phyloP scores from a whole-genome alignment of 1,140 invertebrate species.

The Oppia nitens region DNA sequence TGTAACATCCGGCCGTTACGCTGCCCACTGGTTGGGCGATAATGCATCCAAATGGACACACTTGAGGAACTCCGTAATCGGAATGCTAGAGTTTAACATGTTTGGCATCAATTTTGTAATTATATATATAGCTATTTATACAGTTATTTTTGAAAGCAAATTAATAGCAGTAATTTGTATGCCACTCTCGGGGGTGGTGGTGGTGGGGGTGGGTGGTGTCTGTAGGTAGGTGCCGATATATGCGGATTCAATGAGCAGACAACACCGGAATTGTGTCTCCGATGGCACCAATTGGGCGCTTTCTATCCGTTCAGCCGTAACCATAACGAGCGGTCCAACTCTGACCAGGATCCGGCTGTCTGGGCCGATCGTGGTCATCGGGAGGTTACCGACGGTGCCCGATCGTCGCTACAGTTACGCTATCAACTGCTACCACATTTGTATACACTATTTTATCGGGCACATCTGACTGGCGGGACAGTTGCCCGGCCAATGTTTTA shows the following conservation, averaged over 20 bases:
- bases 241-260: slow-evolving; percentile 9
- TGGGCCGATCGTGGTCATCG: not conserved
- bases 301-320: slow-evolving; percentile 71
- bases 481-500: no score
- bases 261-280: slow-evolving; percentile 42
- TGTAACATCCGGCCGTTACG: not conserved
- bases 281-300: slow-evolving; percentile 67
- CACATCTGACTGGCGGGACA: no score
- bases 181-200: no score
- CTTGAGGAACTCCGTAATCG: not conserved
- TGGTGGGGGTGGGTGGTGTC: no score
- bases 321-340: slow-evolving; percentile 41
- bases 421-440: no score
- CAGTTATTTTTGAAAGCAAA: no score
- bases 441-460: no score
- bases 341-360: not conserved
- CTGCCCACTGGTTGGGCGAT: slow-evolving; percentile 1
- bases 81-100: slow-evolving; percentile 1
- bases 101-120: not conserved
- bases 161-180: no score
- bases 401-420: not conserved
- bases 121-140: no score
- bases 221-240: slow-evolving; percentile 13
- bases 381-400: not conserved
- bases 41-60: not conserved